Base-by-base conservation (phyloP, 2,797 vertebrate genomes). In the Gadopsis marmoratus region DNA sequence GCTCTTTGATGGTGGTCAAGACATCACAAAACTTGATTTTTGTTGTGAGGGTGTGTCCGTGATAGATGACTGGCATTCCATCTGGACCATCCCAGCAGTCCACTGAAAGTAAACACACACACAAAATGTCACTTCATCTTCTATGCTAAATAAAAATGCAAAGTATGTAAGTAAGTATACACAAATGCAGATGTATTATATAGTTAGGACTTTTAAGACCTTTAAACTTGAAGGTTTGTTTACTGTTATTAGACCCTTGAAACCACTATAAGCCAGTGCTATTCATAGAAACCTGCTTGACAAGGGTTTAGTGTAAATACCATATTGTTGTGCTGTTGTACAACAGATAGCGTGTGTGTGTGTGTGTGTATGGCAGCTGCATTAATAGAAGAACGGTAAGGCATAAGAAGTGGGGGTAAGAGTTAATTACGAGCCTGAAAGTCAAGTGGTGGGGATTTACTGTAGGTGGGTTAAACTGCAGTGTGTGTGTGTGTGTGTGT, bases 31-130 rank as follows among this genome's bases (percentile, higher is more conserved):
- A 99, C 91, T 99, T 99, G 89, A 99, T 99, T 95, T 99, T 99
- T 86, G 98, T 99, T 67, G 98, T 99, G 67, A 99, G 97, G 26
- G 98, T 99, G 93, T 99, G 98, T 29, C 98, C 98, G 0, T 99
- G 98, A 93, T 99, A 99, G 90, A 99, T 99, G 83, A 99, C 98
- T 0, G 98, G 98, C 97, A 98, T 99, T 76, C 96, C 97, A 23
- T 99, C 98, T 0, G 98, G 98, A 76, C 98, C 98, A 0, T 99
- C 98, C 98, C 98, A 99, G 94, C 98, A 99, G 93, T 99, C 98
- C 97, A 99, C 98, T 99, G 91, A 21, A 83, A 79, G 80, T 17
- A 71, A 45, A 83, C 51, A 53, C 5, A 74, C 5, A 55, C n/a
- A 65, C 9, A 1, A 7, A 16, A 54, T 1, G 26, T 64, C 0